Base-by-base conservation (phyloP, 2,888 invertebrate genomes). In the Unio pictorum region DNA sequence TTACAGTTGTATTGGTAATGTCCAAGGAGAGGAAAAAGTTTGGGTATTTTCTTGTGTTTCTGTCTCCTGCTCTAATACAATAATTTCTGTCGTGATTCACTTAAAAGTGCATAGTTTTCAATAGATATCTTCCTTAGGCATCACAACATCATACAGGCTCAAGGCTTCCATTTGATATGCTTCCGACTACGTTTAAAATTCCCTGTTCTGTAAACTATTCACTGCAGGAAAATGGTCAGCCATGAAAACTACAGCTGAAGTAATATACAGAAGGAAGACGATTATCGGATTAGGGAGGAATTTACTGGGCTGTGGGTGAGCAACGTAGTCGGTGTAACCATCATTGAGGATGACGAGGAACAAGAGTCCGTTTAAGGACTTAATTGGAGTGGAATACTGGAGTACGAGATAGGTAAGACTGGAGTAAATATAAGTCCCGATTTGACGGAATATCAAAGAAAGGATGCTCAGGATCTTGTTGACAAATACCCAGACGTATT, bases 201-300 rank as follows among this genome's bases (percentile, higher is more conserved):
- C n/a, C n/a, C n/a, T n/a, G n/a, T n/a, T n/a, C n/a, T n/a, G 75
- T 71, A 34, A 66, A 69, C 17, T 59, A 71, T 54, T 28, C 34
- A 34, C 7, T 34, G 8, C 34, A 34, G 34, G 76, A 45, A 88
- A 87, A 74, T 81, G 84, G 66, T 76, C 84, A 18, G 79, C 89
- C 6, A 90, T 91, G 91, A 90, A 89, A 79, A 91, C 91, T n/a
- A 90, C 91, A 3, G 83, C 84, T 5, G 91, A 91, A 75, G 91
- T 91, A 20, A 89, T 91, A 28, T 87, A 88, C 30, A 30, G 0
- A 30, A 0, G 30, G 30, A 30, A 30, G 30, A 4, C 4, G 30
- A 30, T 30, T 3, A 3, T 30, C 30, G 30, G 30, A 30, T 30
- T 30, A 30, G 3, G 30, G 30, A 34, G 78, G 91, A 55, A 87